A percentile compares a stretch with the other conserved stretches of the same genome.
These are phyloP conservation scores for Gorsachius magnificus DNA, from an alignment of 2,797 vertebrate genomes.

Conservation along the genomic window DNA sequence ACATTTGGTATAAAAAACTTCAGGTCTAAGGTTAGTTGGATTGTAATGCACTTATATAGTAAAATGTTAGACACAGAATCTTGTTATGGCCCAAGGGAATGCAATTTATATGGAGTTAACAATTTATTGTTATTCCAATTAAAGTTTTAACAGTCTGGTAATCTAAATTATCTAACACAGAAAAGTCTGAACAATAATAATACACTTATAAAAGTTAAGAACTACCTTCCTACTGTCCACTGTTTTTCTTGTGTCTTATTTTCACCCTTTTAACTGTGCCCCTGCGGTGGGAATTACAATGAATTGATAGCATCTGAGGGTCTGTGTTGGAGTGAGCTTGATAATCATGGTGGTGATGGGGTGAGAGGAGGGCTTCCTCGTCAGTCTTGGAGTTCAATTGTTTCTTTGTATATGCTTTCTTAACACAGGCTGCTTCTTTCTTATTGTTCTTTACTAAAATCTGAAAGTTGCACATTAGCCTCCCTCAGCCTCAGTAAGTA, in stretches of 20 bases:
- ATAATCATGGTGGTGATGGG: fast-evolving
- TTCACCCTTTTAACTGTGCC: not conserved
- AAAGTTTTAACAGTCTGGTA: not conserved
- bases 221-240: not conserved
- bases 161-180: not conserved
- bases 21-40: not conserved
- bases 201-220: not conserved
- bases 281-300: not conserved
- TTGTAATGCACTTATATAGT: not conserved
- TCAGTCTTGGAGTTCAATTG: not conserved
- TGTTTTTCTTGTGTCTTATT: not conserved
- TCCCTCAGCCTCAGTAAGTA: not conserved
- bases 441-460: not conserved
- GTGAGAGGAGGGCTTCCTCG: fast-evolving
- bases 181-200: not conserved
- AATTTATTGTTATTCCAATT: not conserved
- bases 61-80: not conserved
- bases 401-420: not conserved
- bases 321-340: not conserved
- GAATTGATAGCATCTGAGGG: not conserved
- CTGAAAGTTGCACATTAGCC: not conserved
- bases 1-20: not conserved
- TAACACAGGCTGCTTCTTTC: not conserved
- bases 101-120: not conserved
- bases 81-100: not conserved